A percentile compares a stretch with the other conserved stretches of the same genome.
phyloP scores from a whole-genome alignment of 2,888 invertebrate species.

The Platycnemis pennipes region DNA sequence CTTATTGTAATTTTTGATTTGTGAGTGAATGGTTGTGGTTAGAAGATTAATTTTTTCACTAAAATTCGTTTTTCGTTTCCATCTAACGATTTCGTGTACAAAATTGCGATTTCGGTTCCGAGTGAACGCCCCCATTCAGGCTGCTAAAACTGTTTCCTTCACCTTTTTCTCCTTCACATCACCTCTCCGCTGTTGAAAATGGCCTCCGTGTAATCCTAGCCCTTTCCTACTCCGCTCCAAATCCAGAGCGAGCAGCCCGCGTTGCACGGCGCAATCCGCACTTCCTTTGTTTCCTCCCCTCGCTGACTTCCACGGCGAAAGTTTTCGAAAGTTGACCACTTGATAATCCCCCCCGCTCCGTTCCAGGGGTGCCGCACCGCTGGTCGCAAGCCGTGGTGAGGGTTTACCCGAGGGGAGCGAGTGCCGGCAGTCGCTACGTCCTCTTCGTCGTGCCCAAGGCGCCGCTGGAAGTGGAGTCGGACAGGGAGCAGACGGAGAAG shows the following conservation, averaged over 20 bases:
- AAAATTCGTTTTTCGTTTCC: too few species aligned
- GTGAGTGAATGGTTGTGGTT: too few species aligned
- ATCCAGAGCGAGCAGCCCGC: neutral
- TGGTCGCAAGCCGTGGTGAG: slow-evolving; percentile 87
- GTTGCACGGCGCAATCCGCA: neutral
- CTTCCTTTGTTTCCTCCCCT: neutral
- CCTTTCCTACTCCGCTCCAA: neutral
- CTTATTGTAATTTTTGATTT: too few species aligned
- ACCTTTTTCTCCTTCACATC: neutral
- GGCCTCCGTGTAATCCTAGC: neutral
- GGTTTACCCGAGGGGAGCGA: slow-evolving; percentile 86
- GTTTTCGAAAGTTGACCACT: too few species aligned
- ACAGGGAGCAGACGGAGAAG: slow-evolving; percentile 87
- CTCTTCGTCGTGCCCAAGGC: slow-evolving; percentile 87
- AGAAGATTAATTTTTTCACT: too few species aligned
- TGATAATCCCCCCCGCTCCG: neutral
- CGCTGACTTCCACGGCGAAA: too few species aligned
- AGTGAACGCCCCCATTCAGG: too few species aligned
- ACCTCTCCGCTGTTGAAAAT: neutral
- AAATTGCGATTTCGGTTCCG: too few species aligned
- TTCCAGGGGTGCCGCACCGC: slow-evolving; percentile 86
- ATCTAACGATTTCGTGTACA: too few species aligned
- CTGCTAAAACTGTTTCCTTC: too few species aligned
- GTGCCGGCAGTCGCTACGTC: slow-evolving; percentile 86
- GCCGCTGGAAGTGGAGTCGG: slow-evolving; percentile 84